These are phyloP conservation scores for Pogonomyrmex californicus DNA, from an alignment of 1,140 invertebrate genomes.

Conservation along the genomic window DNA sequence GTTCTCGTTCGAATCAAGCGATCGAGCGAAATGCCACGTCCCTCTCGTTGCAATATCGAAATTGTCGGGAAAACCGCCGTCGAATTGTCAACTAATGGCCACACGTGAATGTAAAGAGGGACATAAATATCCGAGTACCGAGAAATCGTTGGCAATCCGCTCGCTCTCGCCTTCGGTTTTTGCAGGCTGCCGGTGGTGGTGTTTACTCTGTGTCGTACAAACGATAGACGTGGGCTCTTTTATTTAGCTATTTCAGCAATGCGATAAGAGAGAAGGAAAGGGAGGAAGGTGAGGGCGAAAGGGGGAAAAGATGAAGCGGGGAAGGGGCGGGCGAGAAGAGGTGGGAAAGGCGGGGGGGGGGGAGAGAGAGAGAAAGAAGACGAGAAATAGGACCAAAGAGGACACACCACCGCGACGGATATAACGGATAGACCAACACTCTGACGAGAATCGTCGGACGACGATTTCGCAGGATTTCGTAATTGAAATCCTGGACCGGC, in stretches of 20 bases:
- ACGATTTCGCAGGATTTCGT: slow-evolving; percentile 77
- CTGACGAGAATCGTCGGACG: slow-evolving; percentile 69
- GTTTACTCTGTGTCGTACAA: slow-evolving; percentile 71
- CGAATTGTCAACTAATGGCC: slow-evolving; percentile 48
- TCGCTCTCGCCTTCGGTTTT: slow-evolving; percentile 66
- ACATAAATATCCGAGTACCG: slow-evolving; percentile 69
- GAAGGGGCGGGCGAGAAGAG: too few relatives aligned
- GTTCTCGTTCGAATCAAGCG: slow-evolving; percentile 3
- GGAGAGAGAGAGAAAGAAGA: not conserved
- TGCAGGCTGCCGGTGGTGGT: slow-evolving; percentile 62
- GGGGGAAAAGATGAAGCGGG: not conserved
- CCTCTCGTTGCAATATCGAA: slow-evolving; percentile 27
- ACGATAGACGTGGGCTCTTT: slow-evolving; percentile 67
- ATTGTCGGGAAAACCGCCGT: slow-evolving; percentile 25
- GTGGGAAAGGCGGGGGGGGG: not conserved
- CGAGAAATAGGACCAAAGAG: slow-evolving; percentile 1
- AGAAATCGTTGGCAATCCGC: slow-evolving; percentile 63
- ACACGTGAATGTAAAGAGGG: slow-evolving; percentile 57
- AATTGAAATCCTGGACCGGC: slow-evolving; percentile 73
- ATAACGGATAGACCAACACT: slow-evolving; percentile 70
- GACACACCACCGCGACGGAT: slow-evolving; percentile 63
- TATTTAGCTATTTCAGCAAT: slow-evolving; percentile 50
- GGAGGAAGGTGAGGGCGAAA: not conserved
- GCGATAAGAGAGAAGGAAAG: not conserved
- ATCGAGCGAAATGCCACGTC: not conserved